Conservation (phyloP, 2,797 vertebrate species). For the Fringilla coelebs region DNA sequence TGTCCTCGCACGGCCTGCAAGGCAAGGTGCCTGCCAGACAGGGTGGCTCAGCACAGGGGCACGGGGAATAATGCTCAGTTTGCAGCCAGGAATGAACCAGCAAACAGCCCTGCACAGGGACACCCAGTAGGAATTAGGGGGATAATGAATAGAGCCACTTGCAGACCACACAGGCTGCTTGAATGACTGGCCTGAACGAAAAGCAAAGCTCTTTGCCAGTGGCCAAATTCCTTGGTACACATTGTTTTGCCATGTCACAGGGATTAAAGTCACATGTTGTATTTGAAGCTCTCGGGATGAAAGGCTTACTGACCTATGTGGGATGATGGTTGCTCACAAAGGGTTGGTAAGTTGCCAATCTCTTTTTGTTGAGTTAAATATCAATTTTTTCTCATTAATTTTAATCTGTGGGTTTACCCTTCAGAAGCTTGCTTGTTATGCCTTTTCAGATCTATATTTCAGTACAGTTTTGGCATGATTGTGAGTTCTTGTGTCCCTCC, state of each 20-base stretch:
- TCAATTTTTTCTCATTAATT: not conserved
- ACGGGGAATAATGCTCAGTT: accelerated
- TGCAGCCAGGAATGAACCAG: not conserved
- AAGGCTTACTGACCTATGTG: not conserved
- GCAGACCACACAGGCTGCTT: not conserved
- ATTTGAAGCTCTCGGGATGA: not conserved
- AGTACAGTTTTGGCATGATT: not conserved
- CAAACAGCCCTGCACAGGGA: accelerated
- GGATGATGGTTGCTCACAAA: not conserved
- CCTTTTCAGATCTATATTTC: not conserved
- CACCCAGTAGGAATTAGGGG: not conserved
- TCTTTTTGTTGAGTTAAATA: not conserved
- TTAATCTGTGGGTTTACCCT: not conserved
- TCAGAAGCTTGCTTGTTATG: not conserved
- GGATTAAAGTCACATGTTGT: not conserved
- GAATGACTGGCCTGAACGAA: not conserved
- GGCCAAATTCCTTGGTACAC: not conserved
- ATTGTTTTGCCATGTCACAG: not conserved
- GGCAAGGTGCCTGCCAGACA: not conserved
- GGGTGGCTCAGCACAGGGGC: not conserved
- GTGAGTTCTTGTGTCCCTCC: not conserved
- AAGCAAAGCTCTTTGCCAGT: not conserved
- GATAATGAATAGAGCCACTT: not conserved
- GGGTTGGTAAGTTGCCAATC: not conserved
- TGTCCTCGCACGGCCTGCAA: not conserved